Evolutionary conservation across 2,888 invertebrate species (phyloP).

Genomic region (Antheraea assamensis): DNA sequence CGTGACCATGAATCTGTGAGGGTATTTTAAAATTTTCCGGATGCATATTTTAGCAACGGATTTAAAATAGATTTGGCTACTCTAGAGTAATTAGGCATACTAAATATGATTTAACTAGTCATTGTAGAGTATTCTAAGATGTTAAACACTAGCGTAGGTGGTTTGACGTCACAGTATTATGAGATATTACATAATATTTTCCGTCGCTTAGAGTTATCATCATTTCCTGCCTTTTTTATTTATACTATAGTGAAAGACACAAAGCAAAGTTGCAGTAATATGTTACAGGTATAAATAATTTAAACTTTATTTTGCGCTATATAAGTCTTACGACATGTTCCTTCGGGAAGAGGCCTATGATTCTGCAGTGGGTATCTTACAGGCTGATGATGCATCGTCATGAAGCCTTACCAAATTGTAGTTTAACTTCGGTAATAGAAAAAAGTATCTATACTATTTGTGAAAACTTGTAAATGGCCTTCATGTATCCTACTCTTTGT

Average conservation of each 20-base stretch:
- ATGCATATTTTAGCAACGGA: conserved; percentile 5
- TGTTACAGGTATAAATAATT: not conserved
- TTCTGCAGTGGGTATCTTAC: no score
- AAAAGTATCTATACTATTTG: no score
- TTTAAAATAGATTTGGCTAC: conserved; percentile 11
- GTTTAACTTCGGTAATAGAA: no score
- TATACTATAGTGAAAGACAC: not conserved
- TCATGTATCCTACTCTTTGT: no score
- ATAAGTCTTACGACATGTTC: no score
- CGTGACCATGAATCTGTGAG: not conserved
- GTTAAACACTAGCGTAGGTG: not conserved
- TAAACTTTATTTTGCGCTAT: no score
- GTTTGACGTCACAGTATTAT: not conserved
- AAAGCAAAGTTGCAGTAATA: not conserved
- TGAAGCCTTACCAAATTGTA: no score
- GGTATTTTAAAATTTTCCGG: not conserved
- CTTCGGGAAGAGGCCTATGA: no score
- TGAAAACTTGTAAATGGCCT: no score
- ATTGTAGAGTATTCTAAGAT: not conserved
- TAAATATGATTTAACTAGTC: not conserved
- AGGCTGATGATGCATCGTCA: no score
- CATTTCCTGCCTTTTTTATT: no score
- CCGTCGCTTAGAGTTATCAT: not conserved
- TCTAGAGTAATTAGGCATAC: conserved; percentile 14
- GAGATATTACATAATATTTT: not conserved